Base-by-base conservation (phyloP, 2,113 vertebrate species). In the Malurus elegans region DNA sequence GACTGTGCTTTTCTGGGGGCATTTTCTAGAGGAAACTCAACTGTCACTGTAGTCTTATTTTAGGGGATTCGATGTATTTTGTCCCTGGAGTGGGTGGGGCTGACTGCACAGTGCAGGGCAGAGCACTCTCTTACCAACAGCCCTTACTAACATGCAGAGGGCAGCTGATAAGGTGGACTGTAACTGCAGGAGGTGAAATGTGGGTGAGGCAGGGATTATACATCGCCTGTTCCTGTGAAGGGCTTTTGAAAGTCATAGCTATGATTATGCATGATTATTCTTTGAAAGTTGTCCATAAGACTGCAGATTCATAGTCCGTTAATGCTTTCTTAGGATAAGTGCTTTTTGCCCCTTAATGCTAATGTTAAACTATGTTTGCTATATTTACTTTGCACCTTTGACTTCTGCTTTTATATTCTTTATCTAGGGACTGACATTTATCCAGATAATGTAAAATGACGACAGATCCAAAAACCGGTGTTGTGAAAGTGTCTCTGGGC, bases 81-180 rank as follows among this genome's bases (percentile, higher is more conserved):
- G 23, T 42, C 13, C 6, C 8, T 61, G 50, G 14, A 65, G 16
- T n/a, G 28, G 31, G 32, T 28, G 38, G 23, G 47, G 19, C 51
- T 83, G 71, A 25, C 50, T 53, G 6, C 38, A 38, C 38, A 1
- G 1, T 38, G 31, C 65, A 6, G 24, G 53, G 47, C 34, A 42
- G 20, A 62, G 18, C 40, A 18, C 25, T 54, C 0, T 0, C 8
- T 29, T 61, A 21, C 13, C n/a, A 31, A 2, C 13, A 47, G 0
- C 26, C 25, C 19, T 15, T 53, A 60, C 2, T 11, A 64, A 29
- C 5, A 0, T 28, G 38, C 15, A 57, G 17, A 51, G 51, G 38
- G 26, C 14, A 40, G 7, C 28, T 74, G 57, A 6, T 56, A n/a
- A 42, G 16, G n/a, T 26, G 29, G 16, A 45, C 14, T 24, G 5